phyloP scores from a whole-genome alignment of 2,797 vertebrate genomes.

The Melanotaenia boesemani region DNA sequence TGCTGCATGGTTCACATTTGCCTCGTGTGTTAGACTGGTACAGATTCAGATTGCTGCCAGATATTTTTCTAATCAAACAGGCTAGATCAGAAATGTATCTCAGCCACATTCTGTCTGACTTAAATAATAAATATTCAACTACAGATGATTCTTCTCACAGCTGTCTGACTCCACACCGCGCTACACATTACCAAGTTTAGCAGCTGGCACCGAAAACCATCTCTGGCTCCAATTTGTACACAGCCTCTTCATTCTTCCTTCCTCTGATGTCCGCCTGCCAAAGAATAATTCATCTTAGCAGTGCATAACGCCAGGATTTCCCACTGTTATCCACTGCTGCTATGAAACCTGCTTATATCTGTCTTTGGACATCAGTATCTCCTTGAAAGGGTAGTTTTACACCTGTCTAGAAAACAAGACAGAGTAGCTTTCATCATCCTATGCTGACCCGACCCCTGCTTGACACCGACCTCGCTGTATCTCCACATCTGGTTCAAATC shows the following conservation, averaged over 20 bases:
- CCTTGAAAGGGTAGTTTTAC: conserved; percentile 42
- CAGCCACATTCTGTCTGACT: not conserved
- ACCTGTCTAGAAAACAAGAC: conserved; percentile 36
- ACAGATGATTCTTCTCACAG: conserved; percentile 38
- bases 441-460: conserved; percentile 52
- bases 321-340: conserved; percentile 36
- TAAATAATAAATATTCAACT: conserved; percentile 9
- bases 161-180: conserved; percentile 16
- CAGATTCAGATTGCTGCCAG: not conserved
- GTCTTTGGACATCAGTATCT: conserved; percentile 25
- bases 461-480: conserved; percentile 49
- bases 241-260: not conserved
- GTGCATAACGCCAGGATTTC: conserved; percentile 49
- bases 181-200: conserved; percentile 35
- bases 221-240: conserved; percentile 38
- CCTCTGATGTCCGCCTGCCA: conserved; percentile 33
- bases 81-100: not conserved
- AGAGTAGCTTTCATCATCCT: conserved; percentile 45
- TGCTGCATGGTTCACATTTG: not conserved
- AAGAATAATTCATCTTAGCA: conserved; percentile 49
- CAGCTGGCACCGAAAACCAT: conserved; percentile 46
- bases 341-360: conserved; percentile 41
- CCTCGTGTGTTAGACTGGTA: not conserved
- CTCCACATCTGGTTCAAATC: conserved; percentile 70
- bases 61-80: conserved; percentile 4